These are phyloP conservation scores for Platerodrilus igneus DNA, from an alignment of 2,888 invertebrate genomes.

Conservation along the genomic window DNA sequence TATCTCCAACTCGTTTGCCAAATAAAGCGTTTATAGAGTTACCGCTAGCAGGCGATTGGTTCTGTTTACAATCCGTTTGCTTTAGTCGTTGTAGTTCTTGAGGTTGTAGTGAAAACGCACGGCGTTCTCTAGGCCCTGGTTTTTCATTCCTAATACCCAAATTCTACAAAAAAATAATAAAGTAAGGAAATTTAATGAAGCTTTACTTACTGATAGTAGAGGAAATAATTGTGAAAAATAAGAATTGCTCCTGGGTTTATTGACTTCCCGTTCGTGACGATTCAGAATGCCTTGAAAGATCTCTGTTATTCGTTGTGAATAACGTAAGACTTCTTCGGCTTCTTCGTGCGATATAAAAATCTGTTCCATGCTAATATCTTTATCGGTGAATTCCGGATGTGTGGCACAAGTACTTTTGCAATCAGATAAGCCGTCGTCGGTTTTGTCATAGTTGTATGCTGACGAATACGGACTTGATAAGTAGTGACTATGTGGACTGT, in stretches of 20 bases:
- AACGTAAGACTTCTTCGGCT: slow-evolving; percentile 42
- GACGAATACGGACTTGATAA: slow-evolving; percentile 40
- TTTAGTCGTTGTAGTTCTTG: slow-evolving; percentile 40
- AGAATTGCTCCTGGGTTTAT: slow-evolving; percentile 39
- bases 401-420: slow-evolving; percentile 44
- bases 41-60: slow-evolving; percentile 33
- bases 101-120: slow-evolving; percentile 37
- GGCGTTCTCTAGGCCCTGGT: slow-evolving; percentile 38
- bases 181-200: not conserved
- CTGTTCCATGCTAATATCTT: slow-evolving; percentile 31
- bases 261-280: slow-evolving; percentile 38
- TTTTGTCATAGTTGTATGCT: slow-evolving; percentile 33
- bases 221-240: slow-evolving; percentile 38
- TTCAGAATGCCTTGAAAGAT: slow-evolving; percentile 44
- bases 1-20: slow-evolving; percentile 44
- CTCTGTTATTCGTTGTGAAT: slow-evolving; percentile 44
- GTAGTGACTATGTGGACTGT: slow-evolving; percentile 41
- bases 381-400: slow-evolving; percentile 42
- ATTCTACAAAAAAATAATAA: slow-evolving; percentile 34
- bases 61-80: slow-evolving; percentile 34
- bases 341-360: slow-evolving; percentile 42
- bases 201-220: slow-evolving; percentile 17
- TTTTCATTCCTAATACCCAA: slow-evolving; percentile 38
- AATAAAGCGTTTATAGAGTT: slow-evolving; percentile 46
- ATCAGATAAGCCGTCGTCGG: slow-evolving; percentile 42